Percentiles rank a stretch among this genome's conserved stretches.
phyloP scores from a whole-genome alignment of 2,888 invertebrate genomes.

The Phalangium opilio region DNA sequence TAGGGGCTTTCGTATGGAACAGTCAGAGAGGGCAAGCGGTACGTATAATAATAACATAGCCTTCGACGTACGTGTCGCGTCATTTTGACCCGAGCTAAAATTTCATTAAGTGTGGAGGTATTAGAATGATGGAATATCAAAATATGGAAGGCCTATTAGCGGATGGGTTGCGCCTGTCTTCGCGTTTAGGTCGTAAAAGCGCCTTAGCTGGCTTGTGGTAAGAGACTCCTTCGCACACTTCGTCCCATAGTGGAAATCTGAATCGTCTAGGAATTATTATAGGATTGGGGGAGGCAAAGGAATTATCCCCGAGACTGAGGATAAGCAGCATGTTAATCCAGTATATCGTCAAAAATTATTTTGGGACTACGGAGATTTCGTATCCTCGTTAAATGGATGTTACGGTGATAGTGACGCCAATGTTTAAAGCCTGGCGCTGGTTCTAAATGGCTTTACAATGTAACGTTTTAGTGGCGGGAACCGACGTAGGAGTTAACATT shows the following conservation, averaged over 20 bases:
- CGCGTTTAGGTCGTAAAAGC: slow-evolving; percentile 22
- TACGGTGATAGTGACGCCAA: slow-evolving; percentile 15
- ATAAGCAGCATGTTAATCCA: slow-evolving; percentile 20
- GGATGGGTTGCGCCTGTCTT: slow-evolving; percentile 22
- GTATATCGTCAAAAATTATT: slow-evolving; percentile 22
- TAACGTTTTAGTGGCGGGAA: slow-evolving; percentile 23
- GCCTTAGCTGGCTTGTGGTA: slow-evolving; percentile 25
- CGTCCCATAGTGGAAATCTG: too few species aligned
- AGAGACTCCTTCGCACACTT: background rate
- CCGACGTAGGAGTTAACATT: slow-evolving; percentile 22
- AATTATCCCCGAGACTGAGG: slow-evolving; percentile 21
- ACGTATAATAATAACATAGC: slow-evolving; percentile 2
- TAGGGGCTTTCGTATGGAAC: slow-evolving; percentile 24
- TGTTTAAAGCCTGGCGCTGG: too few species aligned
- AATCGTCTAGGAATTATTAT: background rate
- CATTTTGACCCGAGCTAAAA: too few species aligned
- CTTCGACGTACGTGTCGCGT: too few species aligned
- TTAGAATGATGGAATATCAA: slow-evolving; percentile 19
- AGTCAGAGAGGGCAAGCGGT: slow-evolving; percentile 25
- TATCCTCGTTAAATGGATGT: slow-evolving; percentile 25
- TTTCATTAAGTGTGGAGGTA: slow-evolving; percentile 23
- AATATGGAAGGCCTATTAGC: slow-evolving; percentile 20
- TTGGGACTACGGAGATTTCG: slow-evolving; percentile 25
- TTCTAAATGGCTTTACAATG: too few species aligned
- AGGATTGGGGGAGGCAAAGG: slow-evolving; percentile 26